Evolutionary conservation across 64 coral and sea anemone species (phyloP), one percentile per base, ranked within the genome.

Genomic region (Orbicella faveolata): DNA sequence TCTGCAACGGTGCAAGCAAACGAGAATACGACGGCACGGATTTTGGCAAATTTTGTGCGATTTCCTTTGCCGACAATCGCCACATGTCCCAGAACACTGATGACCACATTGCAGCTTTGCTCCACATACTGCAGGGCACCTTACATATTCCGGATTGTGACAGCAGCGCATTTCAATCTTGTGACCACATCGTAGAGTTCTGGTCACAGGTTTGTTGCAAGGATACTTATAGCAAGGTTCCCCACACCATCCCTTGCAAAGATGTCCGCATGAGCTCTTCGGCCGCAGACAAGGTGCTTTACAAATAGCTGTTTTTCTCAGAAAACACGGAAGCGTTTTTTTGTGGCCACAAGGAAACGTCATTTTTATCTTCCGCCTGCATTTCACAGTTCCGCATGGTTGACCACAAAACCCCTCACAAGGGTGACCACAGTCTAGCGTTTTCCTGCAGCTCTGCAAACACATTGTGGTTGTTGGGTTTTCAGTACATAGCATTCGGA

Each of bases 1-100:
- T 81, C 73, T 76, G 44, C 93, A 94, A 9, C 89, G 83, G 74
- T 94, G 93, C 33, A 77, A 88, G 75, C 93, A 94, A 26, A 91
- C 76, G 1, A 94, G 62, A 6, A 72, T 30, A 13, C 89, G 93
- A 36, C 66, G 76, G 20, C 93, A 94, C 33, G 81, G 93, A 8
- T 59, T 48, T 19, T 44, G 81, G 36, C 93, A 94, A 18, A 84
- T 80, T 87, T 90, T 68, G 39, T 94, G 93, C 52, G 61, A 57
- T 39, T 81, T 82, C 73, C n/a, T 87, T 44, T 91, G 64, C 13
- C 48, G 83, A 33, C 89, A 94, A 16, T 51, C 34, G 25, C 14
- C 19, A 44, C 89, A 94, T 44, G n/a, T 73, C 73, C 89, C 83
- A 18, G 88, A 41, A 91, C 93, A 94, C 21, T n/a, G n/a, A 41